A percentile compares a stretch with the other conserved stretches of the same genome.
These are phyloP conservation scores for Sterrhoptilus dennistouni DNA, from an alignment of 2,113 vertebrate species.

Conservation along the genomic window DNA sequence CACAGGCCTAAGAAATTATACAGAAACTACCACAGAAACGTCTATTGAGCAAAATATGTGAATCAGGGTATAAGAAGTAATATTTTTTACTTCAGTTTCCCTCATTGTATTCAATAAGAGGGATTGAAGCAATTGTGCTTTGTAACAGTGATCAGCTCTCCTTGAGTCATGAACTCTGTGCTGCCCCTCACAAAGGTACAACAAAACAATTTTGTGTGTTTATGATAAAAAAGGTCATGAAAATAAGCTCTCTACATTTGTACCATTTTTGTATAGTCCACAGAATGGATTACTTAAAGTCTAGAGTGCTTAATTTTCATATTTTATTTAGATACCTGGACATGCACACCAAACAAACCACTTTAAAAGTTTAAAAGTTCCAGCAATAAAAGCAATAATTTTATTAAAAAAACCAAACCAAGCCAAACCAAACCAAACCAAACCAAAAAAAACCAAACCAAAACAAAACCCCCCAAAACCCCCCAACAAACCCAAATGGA, in stretches of 20 bases:
- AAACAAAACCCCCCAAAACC: too few relatives aligned
- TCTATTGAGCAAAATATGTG: not conserved
- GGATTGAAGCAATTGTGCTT: not conserved
- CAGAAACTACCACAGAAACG: not conserved
- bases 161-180: not conserved
- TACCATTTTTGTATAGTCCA: constrained; percentile 14
- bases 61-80: not conserved
- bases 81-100: not conserved
- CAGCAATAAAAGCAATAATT: not conserved
- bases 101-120: not conserved
- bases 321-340: constrained; percentile 40
- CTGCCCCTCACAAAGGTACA: not conserved
- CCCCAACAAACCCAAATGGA: too few relatives aligned
- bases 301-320: not conserved
- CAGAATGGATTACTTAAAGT: not conserved
- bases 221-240: not conserved
- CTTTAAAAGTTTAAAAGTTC: not conserved
- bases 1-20: not conserved
- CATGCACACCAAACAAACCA: constrained; percentile 50
- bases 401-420: not conserved
- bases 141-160: not conserved
- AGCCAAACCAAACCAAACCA: not conserved
- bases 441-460: too few relatives aligned
- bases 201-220: not conserved
- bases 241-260: constrained; percentile 18